A percentile compares a stretch with the other conserved stretches of the same genome.
These are phyloP conservation scores for Mohoua ochrocephala DNA, from an alignment of 2,113 vertebrate genomes.

Conservation along the genomic window DNA sequence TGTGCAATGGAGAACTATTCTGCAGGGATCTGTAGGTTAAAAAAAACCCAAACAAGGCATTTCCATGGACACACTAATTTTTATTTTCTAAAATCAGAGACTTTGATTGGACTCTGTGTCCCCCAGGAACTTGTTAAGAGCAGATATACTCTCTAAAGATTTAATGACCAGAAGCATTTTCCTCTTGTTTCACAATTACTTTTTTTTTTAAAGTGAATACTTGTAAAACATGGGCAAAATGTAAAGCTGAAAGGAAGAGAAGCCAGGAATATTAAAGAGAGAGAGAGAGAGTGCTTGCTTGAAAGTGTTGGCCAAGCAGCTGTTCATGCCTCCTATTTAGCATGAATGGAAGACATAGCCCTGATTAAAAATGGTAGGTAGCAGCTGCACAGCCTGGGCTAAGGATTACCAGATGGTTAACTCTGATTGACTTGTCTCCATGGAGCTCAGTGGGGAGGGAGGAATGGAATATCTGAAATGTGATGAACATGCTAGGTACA, in stretches of 20 bases:
- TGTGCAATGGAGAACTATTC: not conserved
- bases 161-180: not conserved
- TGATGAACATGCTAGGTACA: constrained; percentile 66
- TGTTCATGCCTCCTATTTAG: constrained; percentile 66
- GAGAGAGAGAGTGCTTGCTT: not conserved
- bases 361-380: constrained; percentile 71
- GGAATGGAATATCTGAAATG: constrained; percentile 54
- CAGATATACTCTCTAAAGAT: not conserved
- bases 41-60: not conserved
- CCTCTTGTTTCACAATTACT: not conserved
- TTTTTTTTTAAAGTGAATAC: not conserved
- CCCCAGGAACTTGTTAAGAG: not conserved
- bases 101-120: not conserved
- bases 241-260: constrained; percentile 43
- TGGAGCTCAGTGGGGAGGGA: constrained; percentile 55
- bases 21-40: not conserved
- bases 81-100: not conserved
- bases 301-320: constrained; percentile 62
- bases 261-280: constrained; percentile 57
- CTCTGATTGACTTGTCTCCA: constrained; percentile 75
- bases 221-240: constrained; percentile 38
- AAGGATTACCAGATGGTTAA: constrained; percentile 77
- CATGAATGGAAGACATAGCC: constrained; percentile 68
- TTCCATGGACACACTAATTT: not conserved
- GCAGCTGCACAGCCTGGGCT: constrained; percentile 75